Percentiles rank a stretch among this genome's conserved stretches.
Conservation (phyloP, 2,888 invertebrate species). For the Sarcophaga caerulescens region DNA sequence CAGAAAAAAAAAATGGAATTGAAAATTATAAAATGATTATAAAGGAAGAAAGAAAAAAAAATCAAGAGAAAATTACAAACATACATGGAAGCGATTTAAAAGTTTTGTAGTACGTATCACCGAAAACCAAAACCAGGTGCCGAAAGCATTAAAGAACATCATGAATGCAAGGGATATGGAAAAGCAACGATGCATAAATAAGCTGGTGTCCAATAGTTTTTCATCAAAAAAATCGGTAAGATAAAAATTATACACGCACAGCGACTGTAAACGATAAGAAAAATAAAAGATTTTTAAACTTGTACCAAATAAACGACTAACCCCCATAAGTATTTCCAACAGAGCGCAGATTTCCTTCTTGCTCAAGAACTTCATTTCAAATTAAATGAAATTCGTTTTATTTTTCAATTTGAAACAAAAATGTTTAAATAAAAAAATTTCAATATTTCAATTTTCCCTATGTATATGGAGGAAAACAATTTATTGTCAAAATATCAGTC, state of each 20-base stretch:
- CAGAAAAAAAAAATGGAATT: background rate
- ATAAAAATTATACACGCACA: conserved; percentile 46
- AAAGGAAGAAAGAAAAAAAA: background rate
- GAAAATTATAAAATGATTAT: background rate
- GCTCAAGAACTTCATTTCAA: conserved; percentile 44
- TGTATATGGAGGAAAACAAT: too few relatives aligned
- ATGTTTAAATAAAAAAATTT: background rate
- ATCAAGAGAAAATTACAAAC: background rate
- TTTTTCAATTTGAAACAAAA: too few relatives aligned
- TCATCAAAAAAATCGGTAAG: conserved; percentile 58
- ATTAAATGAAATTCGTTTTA: too few relatives aligned
- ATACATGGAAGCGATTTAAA: conserved; percentile 54
- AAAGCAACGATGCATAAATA: conserved; percentile 61
- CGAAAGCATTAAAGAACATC: conserved; percentile 52
- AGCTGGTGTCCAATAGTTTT: conserved; percentile 36
- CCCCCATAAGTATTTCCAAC: conserved; percentile 62
- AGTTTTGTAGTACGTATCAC: conserved; percentile 59
- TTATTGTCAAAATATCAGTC: too few relatives aligned
- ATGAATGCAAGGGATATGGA: conserved; percentile 39
- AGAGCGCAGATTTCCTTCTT: conserved; percentile 65
- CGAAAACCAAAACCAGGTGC: conserved; percentile 69
- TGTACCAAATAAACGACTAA: conserved; percentile 37
- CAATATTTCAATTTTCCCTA: background rate
- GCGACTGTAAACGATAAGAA: conserved; percentile 9
- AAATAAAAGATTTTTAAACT: background rate